Percentiles rank a stretch among this genome's conserved stretches.
These are phyloP conservation scores for Lasius fuliginosus DNA, from an alignment of 2,888 invertebrate species.

Conservation along the genomic window DNA sequence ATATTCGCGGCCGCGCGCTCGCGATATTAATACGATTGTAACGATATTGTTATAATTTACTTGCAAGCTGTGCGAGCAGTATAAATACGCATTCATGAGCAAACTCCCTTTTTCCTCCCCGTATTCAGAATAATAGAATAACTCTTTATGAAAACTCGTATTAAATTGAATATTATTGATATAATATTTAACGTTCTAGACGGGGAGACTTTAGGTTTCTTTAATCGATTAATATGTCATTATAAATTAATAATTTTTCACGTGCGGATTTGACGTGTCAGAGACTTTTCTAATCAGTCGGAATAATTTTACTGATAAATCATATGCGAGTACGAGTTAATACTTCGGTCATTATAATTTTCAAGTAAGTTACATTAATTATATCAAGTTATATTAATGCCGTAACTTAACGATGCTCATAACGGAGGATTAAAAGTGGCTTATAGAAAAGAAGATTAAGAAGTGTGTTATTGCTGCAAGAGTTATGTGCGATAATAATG, in stretches of 20 bases:
- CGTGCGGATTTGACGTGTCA: background rate
- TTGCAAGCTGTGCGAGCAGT: slow-evolving; percentile 14
- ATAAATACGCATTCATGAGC: slow-evolving; percentile 32
- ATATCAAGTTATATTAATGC: slow-evolving; percentile 11
- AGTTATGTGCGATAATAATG: slow-evolving; percentile 49
- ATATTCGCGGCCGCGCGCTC: slow-evolving; percentile 46
- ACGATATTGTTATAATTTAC: slow-evolving; percentile 49
- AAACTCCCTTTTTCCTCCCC: background rate
- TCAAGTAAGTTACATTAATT: background rate
- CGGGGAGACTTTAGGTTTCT: background rate
- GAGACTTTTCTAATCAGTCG: background rate
- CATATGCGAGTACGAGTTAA: background rate
- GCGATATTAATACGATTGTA: slow-evolving; percentile 53
- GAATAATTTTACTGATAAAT: background rate
- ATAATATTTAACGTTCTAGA: background rate
- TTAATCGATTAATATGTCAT: background rate
- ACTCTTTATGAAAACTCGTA: background rate
- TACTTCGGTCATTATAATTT: background rate
- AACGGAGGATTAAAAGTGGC: slow-evolving; percentile 21
- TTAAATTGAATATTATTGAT: background rate
- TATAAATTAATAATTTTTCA: background rate
- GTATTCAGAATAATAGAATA: slow-evolving; percentile 9
- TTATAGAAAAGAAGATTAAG: slow-evolving; percentile 32
- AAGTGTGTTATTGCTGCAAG: slow-evolving; percentile 27
- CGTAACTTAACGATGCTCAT: background rate